Conservation (phyloP, 2,888 invertebrate genomes). For the Iselma pallidipennis region DNA sequence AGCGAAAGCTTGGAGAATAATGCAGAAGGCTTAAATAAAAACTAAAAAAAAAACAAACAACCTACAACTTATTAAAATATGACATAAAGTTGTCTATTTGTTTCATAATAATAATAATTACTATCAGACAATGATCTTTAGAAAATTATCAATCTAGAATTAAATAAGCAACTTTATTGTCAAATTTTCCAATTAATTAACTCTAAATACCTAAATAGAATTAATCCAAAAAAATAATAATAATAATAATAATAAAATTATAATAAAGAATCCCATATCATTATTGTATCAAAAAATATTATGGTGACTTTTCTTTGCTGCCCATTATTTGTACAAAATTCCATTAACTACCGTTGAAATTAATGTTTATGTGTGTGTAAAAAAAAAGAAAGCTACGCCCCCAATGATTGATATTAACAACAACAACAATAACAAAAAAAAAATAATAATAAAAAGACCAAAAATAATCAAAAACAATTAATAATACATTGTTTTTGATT, state of each 20-base stretch:
- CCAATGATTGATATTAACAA: too few species aligned
- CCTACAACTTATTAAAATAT: slow-evolving; percentile 11
- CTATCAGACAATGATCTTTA: neutral
- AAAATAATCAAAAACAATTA: too few species aligned
- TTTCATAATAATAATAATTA: neutral
- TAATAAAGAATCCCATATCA: neutral
- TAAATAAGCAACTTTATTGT: neutral
- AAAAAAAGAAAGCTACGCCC: neutral
- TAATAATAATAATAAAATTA: neutral
- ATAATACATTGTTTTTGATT: too few species aligned
- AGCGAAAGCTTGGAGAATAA: slow-evolving; percentile 51
- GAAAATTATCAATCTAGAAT: neutral
- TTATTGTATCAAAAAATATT: too few species aligned
- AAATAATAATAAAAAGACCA: too few species aligned
- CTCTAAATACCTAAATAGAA: neutral
- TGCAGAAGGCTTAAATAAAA: slow-evolving; percentile 50
- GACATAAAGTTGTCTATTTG: slow-evolving; percentile 6
- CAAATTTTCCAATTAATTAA: neutral
- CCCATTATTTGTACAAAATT: neutral
- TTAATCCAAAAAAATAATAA: neutral
- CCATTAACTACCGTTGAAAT: neutral
- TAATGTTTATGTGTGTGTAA: neutral
- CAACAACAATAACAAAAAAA: too few species aligned
- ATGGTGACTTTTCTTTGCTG: neutral
- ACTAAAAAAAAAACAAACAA: slow-evolving; percentile 35